Evolutionary conservation across 2,797 vertebrate genomes (phyloP).

Genomic region (Adrianichthys oophorus): DNA sequence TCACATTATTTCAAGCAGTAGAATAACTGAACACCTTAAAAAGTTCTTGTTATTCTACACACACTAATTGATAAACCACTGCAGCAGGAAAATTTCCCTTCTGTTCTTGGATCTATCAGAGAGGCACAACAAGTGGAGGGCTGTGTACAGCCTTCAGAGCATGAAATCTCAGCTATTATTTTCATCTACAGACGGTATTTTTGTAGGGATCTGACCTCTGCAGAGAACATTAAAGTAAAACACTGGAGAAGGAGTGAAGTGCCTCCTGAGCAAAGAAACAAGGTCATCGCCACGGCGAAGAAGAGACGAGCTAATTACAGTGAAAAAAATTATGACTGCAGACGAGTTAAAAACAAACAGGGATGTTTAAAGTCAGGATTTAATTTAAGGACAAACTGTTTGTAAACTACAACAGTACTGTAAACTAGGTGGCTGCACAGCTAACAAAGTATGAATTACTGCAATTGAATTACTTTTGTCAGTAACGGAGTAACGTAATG

Average conservation of each 20-base stretch:
- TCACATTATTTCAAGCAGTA: conserved; percentile 21
- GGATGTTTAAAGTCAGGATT: neutral
- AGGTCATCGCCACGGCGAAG: conserved; percentile 7
- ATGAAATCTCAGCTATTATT: conserved; percentile 21
- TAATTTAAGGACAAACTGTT: too few relatives aligned
- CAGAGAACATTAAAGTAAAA: conserved; percentile 15
- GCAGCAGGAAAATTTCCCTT: conserved; percentile 19
- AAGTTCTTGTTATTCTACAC: conserved; percentile 27
- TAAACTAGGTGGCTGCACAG: too few relatives aligned
- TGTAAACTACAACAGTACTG: too few relatives aligned
- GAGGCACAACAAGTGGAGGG: neutral
- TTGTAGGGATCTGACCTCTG: conserved; percentile 1
- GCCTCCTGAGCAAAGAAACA: conserved; percentile 13
- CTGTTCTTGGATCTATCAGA: conserved; percentile 13
- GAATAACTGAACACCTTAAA: conserved; percentile 10
- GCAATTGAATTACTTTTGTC: too few relatives aligned
- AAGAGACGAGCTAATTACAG: conserved; percentile 8
- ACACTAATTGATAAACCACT: conserved; percentile 11
- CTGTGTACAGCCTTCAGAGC: conserved; percentile 5
- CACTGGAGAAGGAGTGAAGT: conserved; percentile 14
- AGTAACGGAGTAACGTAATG: too few relatives aligned
- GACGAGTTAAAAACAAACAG: neutral
- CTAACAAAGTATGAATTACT: too few relatives aligned
- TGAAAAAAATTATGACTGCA: conserved; percentile 9
- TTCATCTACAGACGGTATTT: conserved; percentile 2